phyloP scores from a whole-genome alignment of 2,888 invertebrate species.

The Zhuqinia jingwanae region DNA sequence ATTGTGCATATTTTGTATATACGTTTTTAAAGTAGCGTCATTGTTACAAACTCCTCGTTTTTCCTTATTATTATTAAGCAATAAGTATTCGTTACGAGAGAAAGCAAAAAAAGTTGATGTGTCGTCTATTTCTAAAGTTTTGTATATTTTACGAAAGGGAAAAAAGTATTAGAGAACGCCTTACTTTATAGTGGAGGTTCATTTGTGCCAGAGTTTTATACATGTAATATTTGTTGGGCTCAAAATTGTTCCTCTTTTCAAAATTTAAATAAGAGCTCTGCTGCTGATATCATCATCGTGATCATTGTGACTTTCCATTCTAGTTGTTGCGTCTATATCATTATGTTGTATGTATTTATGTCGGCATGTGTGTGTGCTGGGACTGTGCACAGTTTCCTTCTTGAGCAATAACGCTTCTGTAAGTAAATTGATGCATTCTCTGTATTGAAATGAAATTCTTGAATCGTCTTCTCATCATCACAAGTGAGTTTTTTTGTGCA shows the following conservation, averaged over 20 bases:
- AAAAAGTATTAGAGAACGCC: slow-evolving; percentile 14
- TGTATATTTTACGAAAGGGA: not conserved
- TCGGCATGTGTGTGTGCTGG: not conserved
- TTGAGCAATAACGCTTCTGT: slow-evolving; percentile 36
- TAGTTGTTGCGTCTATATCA: not conserved
- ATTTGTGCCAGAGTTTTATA: slow-evolving; percentile 6
- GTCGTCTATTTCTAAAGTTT: slow-evolving; percentile 13
- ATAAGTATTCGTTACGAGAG: slow-evolving; percentile 31
- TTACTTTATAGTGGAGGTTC: slow-evolving; percentile 22
- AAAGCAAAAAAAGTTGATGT: not conserved
- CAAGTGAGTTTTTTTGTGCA: slow-evolving; percentile 35
- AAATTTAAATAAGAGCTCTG: slow-evolving; percentile 42
- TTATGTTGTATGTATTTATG: not conserved
- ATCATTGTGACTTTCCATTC: not conserved
- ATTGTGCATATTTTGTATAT: too few species aligned
- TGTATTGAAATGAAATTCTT: slow-evolving; percentile 59
- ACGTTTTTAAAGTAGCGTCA: not conserved
- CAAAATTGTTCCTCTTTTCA: not conserved
- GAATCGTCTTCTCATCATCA: slow-evolving; percentile 51
- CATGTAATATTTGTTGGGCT: not conserved
- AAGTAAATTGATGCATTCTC: slow-evolving; percentile 49
- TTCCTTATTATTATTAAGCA: slow-evolving; percentile 35
- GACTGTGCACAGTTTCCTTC: not conserved
- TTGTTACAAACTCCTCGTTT: slow-evolving; percentile 3
- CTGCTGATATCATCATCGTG: slow-evolving; percentile 8